Base-by-base conservation (phyloP, 2,113 vertebrate species). In the Abramis brama region DNA sequence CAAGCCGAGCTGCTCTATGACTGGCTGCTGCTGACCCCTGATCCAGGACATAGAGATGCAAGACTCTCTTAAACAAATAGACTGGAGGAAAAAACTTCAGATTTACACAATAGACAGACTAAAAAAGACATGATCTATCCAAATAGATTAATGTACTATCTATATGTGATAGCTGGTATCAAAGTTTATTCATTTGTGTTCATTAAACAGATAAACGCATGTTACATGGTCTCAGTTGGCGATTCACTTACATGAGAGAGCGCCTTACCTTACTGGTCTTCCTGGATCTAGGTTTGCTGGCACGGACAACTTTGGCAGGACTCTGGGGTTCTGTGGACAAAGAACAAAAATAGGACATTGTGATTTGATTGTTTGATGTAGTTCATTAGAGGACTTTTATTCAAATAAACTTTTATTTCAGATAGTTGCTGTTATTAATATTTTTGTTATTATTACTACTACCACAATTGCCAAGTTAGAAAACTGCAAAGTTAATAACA, bases 201-300 rank as follows among this genome's bases (percentile, higher is more conserved):
- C 4, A 25, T 74, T 47, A 47, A 47, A 74, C 23, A 17, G 43
- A 47, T 73, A 25, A 45, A 74, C 10, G 55, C 55, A 23, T 19
- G 33, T 79, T 5, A 55, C 6, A 19, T 19, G 15, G 36, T 57
- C 36, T 79, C 36, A 43, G 2, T 6, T 68, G 60, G 10, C 1
- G 7, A 30, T 11, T 2, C 19, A 2, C 78, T 43, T 33, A 50
- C 5, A 23, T 70, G 57, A 21, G 66, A 47, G 36, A 1, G 50
- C 55, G 19, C 0, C 36, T 93, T 93, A 98, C 97, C 97, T 99
- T 97, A 92, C 91, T 96, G 86, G 92, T 87, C 91, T 98, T 99
- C 91, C 95, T 97, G 87, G 94, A 88, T 88, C 94, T 94, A 57
- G 95, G 93, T 91, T 97, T 98, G 59, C 86, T 95, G 23, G 95